phyloP scores from a whole-genome alignment of 2,888 invertebrate species.

The Rhorus exstirpatorius region DNA sequence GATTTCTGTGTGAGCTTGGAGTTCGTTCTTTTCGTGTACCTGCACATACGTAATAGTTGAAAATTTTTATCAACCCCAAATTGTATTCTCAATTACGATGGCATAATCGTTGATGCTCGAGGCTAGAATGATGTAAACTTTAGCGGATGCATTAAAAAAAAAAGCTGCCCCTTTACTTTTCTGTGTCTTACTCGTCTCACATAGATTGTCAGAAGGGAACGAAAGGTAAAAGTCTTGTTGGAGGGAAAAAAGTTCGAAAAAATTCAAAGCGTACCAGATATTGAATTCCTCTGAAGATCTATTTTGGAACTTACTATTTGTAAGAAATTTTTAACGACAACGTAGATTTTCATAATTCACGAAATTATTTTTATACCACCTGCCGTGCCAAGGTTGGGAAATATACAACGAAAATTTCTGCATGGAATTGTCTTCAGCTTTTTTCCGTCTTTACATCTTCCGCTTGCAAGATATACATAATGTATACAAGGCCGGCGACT shows the following conservation, averaged over 20 bases:
- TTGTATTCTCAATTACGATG: constrained; percentile 14
- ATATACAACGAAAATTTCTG: not conserved
- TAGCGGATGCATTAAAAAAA: not conserved
- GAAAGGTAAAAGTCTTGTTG: not conserved
- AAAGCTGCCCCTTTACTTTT: not conserved
- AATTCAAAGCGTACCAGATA: no score
- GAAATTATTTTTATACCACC: constrained; percentile 2
- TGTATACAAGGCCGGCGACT: no score
- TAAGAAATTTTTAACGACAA: not conserved
- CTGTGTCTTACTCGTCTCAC: not conserved
- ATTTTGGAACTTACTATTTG: not conserved
- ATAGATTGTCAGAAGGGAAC: not conserved
- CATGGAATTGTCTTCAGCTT: not conserved
- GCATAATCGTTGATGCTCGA: not conserved
- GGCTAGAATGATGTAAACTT: constrained; percentile 8
- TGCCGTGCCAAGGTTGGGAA: not conserved
- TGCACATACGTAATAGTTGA: not conserved
- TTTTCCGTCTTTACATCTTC: not conserved
- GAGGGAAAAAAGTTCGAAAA: no score
- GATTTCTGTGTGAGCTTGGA: not conserved
- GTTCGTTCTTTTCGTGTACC: constrained; percentile 1
- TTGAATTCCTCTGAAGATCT: no score
- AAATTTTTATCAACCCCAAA: constrained; percentile 12
- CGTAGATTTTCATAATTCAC: not conserved
- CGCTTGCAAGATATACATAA: not conserved